phyloP scores from a whole-genome alignment of 2,113 vertebrate species.

The Myodes glareolus region DNA sequence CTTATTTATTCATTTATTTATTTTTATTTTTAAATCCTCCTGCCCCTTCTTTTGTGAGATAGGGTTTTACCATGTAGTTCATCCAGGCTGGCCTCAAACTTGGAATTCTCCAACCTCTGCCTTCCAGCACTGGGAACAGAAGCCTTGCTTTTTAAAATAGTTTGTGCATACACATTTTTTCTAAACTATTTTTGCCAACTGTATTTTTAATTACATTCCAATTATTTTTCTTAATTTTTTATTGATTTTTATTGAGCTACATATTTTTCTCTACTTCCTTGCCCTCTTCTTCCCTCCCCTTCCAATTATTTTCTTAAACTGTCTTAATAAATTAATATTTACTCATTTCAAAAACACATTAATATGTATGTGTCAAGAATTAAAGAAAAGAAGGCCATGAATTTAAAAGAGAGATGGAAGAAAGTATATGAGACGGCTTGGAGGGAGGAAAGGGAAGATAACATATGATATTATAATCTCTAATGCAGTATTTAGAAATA shows the following conservation, averaged over 20 bases:
- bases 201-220: slow-evolving; percentile 40
- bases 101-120: not conserved
- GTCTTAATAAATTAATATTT: slow-evolving; percentile 51
- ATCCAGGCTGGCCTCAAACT: not conserved
- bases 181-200: slow-evolving; percentile 45
- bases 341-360: slow-evolving; percentile 34
- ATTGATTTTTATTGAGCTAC: not conserved
- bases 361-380: not conserved
- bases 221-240: slow-evolving; percentile 46
- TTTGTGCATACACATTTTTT: not conserved
- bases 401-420: not conserved
- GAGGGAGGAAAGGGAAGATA: not conserved
- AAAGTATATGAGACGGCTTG: not conserved
- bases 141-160: not conserved
- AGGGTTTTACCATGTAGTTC: not conserved
- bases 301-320: slow-evolving; percentile 35
- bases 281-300: not conserved
- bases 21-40: not conserved
- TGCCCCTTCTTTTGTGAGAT: not conserved
- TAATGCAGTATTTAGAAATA: not conserved
- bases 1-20: not conserved
- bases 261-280: too few species aligned
- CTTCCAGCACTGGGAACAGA: not conserved
- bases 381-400: not conserved
- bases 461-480: not conserved